Evolutionary conservation across 2,797 vertebrate genomes (phyloP).

Genomic region (Vultur gryphus): DNA sequence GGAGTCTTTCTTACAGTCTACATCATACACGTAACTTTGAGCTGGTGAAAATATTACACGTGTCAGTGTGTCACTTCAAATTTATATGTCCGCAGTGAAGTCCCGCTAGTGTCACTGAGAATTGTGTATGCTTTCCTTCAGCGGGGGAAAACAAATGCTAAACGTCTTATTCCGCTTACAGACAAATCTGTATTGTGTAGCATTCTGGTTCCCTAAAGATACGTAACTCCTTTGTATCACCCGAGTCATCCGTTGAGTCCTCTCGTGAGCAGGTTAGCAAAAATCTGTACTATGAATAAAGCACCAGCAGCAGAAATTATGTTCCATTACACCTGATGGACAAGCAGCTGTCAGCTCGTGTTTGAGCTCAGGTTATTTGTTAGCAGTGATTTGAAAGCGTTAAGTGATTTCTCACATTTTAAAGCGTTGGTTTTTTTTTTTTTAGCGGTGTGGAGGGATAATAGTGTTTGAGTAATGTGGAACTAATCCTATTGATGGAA

Average conservation of each 20-base stretch:
- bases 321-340: not conserved
- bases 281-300: not conserved
- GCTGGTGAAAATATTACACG: not conserved
- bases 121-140: not conserved
- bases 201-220: not conserved
- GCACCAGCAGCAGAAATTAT: not conserved
- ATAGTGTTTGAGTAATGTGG: not conserved
- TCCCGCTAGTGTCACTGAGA: not conserved
- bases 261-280: not conserved
- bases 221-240: not conserved
- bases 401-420: not conserved
- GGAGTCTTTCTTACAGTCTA: not conserved
- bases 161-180: not conserved
- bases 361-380: not conserved
- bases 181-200: not conserved
- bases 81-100: not conserved
- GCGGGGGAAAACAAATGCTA: not conserved
- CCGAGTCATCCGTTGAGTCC: not conserved
- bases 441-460: not conserved
- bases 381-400: not conserved
- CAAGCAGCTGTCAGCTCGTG: not conserved
- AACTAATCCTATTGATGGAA: not conserved
- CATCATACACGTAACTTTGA: not conserved
- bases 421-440: not conserved
- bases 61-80: not conserved